Percentiles rank a stretch among this genome's conserved stretches.
phyloP scores from a whole-genome alignment of 2,797 vertebrate species.

The Sebastes melanostomus region DNA sequence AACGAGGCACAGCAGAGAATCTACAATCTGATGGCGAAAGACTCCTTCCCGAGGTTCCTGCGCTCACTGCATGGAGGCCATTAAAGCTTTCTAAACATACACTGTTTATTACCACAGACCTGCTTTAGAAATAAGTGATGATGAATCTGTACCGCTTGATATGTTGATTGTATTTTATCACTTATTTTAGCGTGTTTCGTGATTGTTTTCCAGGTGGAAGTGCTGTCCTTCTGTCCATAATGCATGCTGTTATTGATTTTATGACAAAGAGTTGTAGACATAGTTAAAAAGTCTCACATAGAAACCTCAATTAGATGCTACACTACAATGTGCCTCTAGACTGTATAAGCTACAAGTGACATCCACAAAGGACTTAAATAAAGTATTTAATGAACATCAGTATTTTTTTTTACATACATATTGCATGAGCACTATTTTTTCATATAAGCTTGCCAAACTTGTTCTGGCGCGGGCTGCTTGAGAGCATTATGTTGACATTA shows the following conservation, averaged over 20 bases:
- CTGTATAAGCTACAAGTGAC: background rate
- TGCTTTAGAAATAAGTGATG: slow-evolving; percentile 20
- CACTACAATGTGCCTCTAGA: background rate
- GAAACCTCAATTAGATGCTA: background rate
- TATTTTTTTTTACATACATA: background rate
- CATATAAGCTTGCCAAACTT: too few species aligned
- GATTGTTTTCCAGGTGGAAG: background rate
- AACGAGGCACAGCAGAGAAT: slow-evolving; percentile 82
- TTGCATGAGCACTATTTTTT: background rate
- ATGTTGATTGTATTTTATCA: slow-evolving; percentile 26
- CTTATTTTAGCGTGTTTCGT: slow-evolving; percentile 4
- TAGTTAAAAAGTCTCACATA: background rate
- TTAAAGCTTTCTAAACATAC: slow-evolving; percentile 45
- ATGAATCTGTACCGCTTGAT: slow-evolving; percentile 11
- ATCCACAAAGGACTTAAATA: slow-evolving; percentile 35
- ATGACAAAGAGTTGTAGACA: background rate
- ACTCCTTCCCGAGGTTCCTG: slow-evolving; percentile 86
- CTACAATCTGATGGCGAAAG: slow-evolving; percentile 85
- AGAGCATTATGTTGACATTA: background rate
- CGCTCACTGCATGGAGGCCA: slow-evolving; percentile 73
- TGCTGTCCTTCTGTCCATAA: background rate
- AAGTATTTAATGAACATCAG: background rate
- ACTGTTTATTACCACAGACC: background rate
- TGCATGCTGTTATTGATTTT: background rate
- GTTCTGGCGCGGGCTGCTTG: background rate